Base-by-base conservation (phyloP, 2,113 vertebrate species). In the Hippocampus guttulatus region DNA sequence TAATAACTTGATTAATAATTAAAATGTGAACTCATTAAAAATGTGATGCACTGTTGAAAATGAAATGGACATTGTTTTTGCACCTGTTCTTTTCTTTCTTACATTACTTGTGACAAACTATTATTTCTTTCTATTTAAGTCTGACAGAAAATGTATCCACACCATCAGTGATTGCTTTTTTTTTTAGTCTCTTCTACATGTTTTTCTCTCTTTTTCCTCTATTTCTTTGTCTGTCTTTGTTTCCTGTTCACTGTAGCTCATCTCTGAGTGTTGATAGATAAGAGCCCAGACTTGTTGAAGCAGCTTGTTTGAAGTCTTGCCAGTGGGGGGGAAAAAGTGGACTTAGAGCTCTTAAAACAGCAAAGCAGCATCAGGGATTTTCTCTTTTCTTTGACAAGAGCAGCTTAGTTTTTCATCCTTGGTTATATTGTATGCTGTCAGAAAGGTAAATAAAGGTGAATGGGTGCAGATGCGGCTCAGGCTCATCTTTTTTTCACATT, bases 271-370 rank as follows among this genome's bases (percentile, higher is more conserved):
- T 75, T 75, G 73, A 79, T 68, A 41, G 67, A 45, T 62, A 64
- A 71, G 63, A 67, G 75, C 68, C 67, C 67, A 60, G 79, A 77
- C 85, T 78, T 86, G 83, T 88, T 77, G 55, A 57, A 74, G 76
- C 73, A 3, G 71, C 72, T 73, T 69, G 81, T 88, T 88, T 89
- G 87, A 89, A 85, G 82, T 83, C 20, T 8, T 75, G 84, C 80
- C 85, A 84, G 69, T 69, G n/a, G 62, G n/a, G 25, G 49, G 16
- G 7, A 16, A 23, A 83, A 57, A 77, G 61, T 81, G 75, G 75
- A 84, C 70, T 68, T 61, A 71, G 79, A 87, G 71, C 69, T 67
- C 66, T 55, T 83, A 78, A 85, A 84, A 83, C 63, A 23, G 47
- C 62, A 57, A 64, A 63, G 71, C 74, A 73, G 66, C 71, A 72